Evolutionary conservation across 2,113 vertebrate species (phyloP).

Genomic region (Dendrocopos noguchii): DNA sequence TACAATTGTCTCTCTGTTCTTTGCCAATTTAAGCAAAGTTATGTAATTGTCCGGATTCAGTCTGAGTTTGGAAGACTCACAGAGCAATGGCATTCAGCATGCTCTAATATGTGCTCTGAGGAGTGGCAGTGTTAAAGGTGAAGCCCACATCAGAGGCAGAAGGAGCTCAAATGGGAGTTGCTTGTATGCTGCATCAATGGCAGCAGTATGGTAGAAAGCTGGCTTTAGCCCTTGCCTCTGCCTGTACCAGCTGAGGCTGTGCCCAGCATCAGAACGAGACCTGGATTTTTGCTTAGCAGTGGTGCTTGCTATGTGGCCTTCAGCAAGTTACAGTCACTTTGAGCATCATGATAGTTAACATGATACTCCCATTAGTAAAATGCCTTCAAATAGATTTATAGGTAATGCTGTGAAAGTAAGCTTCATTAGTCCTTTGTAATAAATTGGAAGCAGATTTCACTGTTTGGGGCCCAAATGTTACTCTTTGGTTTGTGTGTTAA

Average conservation of each 20-base stretch:
- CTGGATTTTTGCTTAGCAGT: background rate
- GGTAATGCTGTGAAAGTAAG: background rate
- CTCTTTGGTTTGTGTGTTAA: background rate
- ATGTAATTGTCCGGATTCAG: background rate
- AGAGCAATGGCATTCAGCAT: background rate
- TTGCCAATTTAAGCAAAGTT: constrained; percentile 22
- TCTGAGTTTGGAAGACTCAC: constrained; percentile 3
- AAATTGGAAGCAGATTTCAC: background rate
- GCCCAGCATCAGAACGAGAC: background rate
- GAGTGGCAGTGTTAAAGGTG: background rate
- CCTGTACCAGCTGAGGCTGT: background rate
- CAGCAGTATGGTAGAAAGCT: background rate
- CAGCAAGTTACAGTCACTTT: background rate
- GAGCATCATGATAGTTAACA: background rate
- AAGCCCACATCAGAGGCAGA: background rate
- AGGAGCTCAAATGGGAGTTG: background rate
- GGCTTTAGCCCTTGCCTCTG: background rate
- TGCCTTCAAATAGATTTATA: background rate
- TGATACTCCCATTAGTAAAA: background rate
- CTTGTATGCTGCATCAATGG: background rate
- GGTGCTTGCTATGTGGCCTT: background rate
- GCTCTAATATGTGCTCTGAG: background rate
- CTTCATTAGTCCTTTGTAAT: background rate
- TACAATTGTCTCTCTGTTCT: constrained; percentile 19
- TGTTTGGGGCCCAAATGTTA: background rate